These are phyloP conservation scores for Metopolophium dirhodum DNA, from an alignment of 1,140 invertebrate genomes.

Conservation along the genomic window DNA sequence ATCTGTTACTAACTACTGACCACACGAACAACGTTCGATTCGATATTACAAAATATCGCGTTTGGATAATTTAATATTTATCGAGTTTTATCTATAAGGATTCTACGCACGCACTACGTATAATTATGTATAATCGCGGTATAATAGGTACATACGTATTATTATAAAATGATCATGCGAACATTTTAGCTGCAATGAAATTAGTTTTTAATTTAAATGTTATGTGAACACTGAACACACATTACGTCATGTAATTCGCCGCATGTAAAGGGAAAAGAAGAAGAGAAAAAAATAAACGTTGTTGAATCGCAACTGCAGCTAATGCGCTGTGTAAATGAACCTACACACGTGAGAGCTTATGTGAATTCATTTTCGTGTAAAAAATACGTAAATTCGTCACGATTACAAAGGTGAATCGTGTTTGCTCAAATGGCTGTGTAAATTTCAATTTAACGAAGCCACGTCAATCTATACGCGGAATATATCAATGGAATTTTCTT, in stretches of 20 bases:
- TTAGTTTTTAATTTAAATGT: constrained; percentile 14
- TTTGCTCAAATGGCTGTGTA: not conserved
- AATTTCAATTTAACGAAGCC: not conserved
- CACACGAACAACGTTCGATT: too few species aligned
- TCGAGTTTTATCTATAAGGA: not conserved
- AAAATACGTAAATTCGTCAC: not conserved
- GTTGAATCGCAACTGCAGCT: not conserved
- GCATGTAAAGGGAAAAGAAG: not conserved
- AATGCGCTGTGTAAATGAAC: not conserved
- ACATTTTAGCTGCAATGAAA: not conserved
- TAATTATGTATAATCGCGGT: not conserved
- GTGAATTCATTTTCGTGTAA: not conserved
- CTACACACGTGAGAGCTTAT: not conserved
- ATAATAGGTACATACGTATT: not conserved
- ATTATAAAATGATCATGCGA: not conserved
- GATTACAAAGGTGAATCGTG: not conserved
- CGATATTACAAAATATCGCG: too few species aligned
- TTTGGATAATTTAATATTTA: not conserved
- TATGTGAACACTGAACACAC: not conserved
- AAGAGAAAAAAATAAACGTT: not conserved
- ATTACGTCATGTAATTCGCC: not conserved
- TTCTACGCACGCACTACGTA: not conserved
- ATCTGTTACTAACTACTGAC: not conserved
- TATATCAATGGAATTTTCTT: not conserved
- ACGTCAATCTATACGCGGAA: not conserved